phyloP scores from a whole-genome alignment of 2,113 vertebrate genomes.

The Heptranchias perlo region DNA sequence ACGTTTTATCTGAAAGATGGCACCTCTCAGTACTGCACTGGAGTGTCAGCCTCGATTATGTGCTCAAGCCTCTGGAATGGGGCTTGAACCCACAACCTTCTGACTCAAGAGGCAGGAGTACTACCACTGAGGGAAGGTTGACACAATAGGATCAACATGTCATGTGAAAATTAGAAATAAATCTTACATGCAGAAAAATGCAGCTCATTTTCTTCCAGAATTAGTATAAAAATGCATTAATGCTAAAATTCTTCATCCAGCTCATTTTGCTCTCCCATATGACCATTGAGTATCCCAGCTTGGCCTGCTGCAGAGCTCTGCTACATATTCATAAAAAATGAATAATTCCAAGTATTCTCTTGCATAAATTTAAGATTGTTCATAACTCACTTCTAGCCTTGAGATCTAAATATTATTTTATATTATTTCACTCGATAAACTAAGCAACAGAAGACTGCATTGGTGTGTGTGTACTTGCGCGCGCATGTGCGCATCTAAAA shows the following conservation, averaged over 20 bases:
- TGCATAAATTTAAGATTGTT: neutral
- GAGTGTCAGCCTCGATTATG: too few relatives aligned
- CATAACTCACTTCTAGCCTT: neutral
- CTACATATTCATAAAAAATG: too few relatives aligned
- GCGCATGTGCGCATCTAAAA: neutral
- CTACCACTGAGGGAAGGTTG: neutral
- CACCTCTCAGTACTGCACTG: too few relatives aligned
- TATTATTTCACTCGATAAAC: neutral
- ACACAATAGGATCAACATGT: neutral
- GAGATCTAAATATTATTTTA: neutral
- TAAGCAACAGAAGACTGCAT: neutral
- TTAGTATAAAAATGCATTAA: neutral
- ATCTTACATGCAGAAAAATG: neutral
- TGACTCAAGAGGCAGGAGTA: neutral
- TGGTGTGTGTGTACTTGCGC: neutral
- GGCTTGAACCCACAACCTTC: too few relatives aligned
- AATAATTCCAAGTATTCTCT: neutral
- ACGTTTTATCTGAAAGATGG: too few relatives aligned
- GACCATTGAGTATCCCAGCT: neutral
- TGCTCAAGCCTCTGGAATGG: too few relatives aligned
- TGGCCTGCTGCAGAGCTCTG: neutral
- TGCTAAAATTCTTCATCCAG: neutral
- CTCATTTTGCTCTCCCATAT: neutral
- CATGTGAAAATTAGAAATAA: neutral
- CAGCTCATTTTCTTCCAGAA: neutral